Evolutionary conservation across 2,113 vertebrate genomes (phyloP).

Genomic region (Bufo bufo): DNA sequence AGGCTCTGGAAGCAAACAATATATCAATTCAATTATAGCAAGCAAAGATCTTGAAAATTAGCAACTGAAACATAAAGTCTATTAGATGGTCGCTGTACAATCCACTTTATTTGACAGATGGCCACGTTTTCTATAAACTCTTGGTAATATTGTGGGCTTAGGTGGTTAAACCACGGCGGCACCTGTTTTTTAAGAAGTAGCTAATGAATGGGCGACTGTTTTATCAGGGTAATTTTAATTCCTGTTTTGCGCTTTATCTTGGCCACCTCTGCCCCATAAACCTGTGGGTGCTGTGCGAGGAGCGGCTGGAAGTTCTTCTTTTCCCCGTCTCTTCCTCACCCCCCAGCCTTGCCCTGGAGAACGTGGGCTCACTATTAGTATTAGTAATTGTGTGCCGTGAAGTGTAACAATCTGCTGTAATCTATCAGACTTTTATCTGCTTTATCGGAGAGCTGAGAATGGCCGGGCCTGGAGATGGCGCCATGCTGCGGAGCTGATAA

Average conservation of each 20-base stretch:
- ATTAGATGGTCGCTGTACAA: too few relatives aligned
- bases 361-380: slow-evolving; percentile 73
- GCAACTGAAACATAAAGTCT: too few relatives aligned
- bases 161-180: not conserved
- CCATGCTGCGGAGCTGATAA: slow-evolving; percentile 91
- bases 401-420: slow-evolving; percentile 95
- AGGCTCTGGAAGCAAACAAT: too few relatives aligned
- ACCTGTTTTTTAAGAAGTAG: not conserved
- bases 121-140: too few relatives aligned
- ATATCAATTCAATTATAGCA: too few relatives aligned
- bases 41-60: too few relatives aligned
- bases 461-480: slow-evolving; percentile 89
- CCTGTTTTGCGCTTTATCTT: not conserved
- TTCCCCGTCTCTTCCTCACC: slow-evolving; percentile 1
- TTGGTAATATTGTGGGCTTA: too few relatives aligned
- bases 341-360: slow-evolving; percentile 37
- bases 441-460: slow-evolving; percentile 89
- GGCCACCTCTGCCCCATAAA: not conserved
- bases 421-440: slow-evolving; percentile 90
- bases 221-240: slow-evolving; percentile 3
- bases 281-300: not conserved
- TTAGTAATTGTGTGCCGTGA: slow-evolving; percentile 80
- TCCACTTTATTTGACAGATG: too few relatives aligned
- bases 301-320: not conserved
- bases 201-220: not conserved